phyloP scores from a whole-genome alignment of 2,797 vertebrate genomes.

The Tragelaphus oryx region DNA sequence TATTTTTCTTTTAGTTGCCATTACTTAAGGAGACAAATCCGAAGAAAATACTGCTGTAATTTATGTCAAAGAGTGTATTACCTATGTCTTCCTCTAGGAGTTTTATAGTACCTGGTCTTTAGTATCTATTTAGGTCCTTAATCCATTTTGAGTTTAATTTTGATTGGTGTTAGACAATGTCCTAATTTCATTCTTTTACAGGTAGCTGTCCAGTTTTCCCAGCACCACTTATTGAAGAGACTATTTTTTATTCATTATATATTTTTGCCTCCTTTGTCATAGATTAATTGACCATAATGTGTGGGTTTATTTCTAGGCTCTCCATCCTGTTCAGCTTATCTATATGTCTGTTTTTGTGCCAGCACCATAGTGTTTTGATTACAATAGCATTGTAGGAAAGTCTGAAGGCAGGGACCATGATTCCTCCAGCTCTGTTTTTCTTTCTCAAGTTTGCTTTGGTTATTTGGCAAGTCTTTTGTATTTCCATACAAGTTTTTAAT shows the following conservation, averaged over 20 bases:
- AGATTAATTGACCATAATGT: neutral
- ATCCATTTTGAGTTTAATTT: neutral
- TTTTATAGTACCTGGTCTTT: neutral
- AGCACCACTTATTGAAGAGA: neutral
- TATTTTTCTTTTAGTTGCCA: neutral
- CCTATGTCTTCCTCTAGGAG: neutral
- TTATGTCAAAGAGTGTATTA: neutral
- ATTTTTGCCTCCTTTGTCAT: neutral
- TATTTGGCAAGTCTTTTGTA: neutral
- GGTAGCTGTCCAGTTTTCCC: neutral
- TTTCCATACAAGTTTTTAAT: neutral
- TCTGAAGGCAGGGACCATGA: neutral
- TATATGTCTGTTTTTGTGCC: neutral
- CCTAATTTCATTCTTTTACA: neutral
- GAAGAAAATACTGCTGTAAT: neutral
- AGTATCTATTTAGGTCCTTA: neutral
- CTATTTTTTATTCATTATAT: neutral
- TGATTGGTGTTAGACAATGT: neutral
- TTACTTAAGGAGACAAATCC: neutral
- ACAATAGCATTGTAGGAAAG: neutral
- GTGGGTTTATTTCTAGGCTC: neutral
- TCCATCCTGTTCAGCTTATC: neutral
- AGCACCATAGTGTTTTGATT: neutral
- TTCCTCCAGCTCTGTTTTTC: neutral
- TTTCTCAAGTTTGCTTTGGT: neutral